These are phyloP conservation scores for Drosophila cardini DNA, from an alignment of 1,140 invertebrate species.

Conservation along the genomic window DNA sequence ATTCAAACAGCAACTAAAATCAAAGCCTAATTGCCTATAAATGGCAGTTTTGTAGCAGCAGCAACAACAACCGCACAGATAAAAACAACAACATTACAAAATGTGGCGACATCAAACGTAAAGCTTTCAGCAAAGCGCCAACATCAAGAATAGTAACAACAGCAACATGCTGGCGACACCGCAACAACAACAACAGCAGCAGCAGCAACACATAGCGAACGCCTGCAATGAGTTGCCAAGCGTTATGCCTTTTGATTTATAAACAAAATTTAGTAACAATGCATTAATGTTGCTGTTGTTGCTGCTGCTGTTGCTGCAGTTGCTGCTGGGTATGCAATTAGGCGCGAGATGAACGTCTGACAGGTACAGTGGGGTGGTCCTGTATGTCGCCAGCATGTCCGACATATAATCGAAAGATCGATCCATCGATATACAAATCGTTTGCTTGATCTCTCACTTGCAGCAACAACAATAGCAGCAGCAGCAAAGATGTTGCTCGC, in stretches of 20 bases:
- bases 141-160: constrained; percentile 38
- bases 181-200: constrained; percentile 28
- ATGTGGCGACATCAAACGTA: constrained; percentile 41
- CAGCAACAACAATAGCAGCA: constrained; percentile 16
- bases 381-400: constrained; percentile 68
- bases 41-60: constrained; percentile 73
- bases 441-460: constrained; percentile 80
- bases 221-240: constrained; percentile 40
- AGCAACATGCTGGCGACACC: constrained; percentile 54
- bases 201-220: constrained; percentile 16
- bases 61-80: constrained; percentile 64
- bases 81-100: constrained; percentile 51
- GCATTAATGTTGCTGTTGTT: constrained; percentile 54
- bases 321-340: constrained; percentile 69
- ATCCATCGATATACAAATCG: constrained; percentile 73
- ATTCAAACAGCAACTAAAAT: constrained; percentile 67
- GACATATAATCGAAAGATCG: constrained; percentile 63
- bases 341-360: constrained; percentile 53
- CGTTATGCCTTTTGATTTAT: constrained; percentile 72
- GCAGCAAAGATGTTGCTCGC: constrained; percentile 59
- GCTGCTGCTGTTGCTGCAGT: constrained; percentile 33
- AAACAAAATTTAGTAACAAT: constrained; percentile 76
- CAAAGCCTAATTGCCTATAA: constrained; percentile 77
- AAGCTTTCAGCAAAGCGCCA: constrained; percentile 23
- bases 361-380: constrained; percentile 66